A percentile compares a stretch with the other conserved stretches of the same genome.
Evolutionary conservation across 2,113 vertebrate species (phyloP).

Genomic region (Notechis scutatus): DNA sequence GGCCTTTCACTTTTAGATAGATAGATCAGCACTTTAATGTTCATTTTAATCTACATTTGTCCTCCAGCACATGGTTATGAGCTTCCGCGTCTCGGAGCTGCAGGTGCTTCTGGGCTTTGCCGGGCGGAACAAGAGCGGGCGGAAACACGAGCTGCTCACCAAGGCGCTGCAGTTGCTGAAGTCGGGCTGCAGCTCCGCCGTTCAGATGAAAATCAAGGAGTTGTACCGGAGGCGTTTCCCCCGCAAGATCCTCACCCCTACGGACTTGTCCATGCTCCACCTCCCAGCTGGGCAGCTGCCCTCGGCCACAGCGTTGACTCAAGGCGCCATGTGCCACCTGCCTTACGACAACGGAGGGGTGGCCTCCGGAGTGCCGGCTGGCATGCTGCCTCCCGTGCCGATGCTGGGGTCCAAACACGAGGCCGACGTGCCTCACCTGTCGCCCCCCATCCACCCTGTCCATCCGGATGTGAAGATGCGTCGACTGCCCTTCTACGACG

Average conservation of each 20-base stretch:
- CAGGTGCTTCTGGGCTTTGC: slow-evolving; percentile 73
- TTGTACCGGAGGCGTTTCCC: slow-evolving; percentile 70
- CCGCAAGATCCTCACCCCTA: slow-evolving; percentile 62
- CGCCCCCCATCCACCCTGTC: slow-evolving; percentile 65
- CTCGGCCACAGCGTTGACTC: slow-evolving; percentile 37
- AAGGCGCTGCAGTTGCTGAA: slow-evolving; percentile 67
- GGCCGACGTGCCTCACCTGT: slow-evolving; percentile 58
- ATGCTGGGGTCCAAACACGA: slow-evolving; percentile 66
- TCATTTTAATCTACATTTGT: not conserved
- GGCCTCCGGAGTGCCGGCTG: slow-evolving; percentile 25
- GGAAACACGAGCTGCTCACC: slow-evolving; percentile 70
- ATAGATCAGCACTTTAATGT: not conserved
- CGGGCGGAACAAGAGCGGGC: slow-evolving; percentile 70
- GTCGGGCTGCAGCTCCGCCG: slow-evolving; percentile 62
- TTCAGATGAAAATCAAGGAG: slow-evolving; percentile 78
- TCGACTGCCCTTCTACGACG: slow-evolving; percentile 69
- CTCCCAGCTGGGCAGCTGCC: slow-evolving; percentile 58
- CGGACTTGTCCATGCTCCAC: slow-evolving; percentile 66
- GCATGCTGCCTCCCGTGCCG: slow-evolving; percentile 57
- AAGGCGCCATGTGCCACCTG: slow-evolving; percentile 41
- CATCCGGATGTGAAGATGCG: slow-evolving; percentile 74
- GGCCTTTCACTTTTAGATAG: no score
- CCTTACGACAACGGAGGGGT: slow-evolving; percentile 42
- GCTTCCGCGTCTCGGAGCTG: slow-evolving; percentile 72
- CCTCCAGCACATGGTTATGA: slow-evolving; percentile 74